A percentile compares a stretch with the other conserved stretches of the same genome.
phyloP scores from a whole-genome alignment of 2,888 invertebrate species.

The Bellardia bayeri region DNA sequence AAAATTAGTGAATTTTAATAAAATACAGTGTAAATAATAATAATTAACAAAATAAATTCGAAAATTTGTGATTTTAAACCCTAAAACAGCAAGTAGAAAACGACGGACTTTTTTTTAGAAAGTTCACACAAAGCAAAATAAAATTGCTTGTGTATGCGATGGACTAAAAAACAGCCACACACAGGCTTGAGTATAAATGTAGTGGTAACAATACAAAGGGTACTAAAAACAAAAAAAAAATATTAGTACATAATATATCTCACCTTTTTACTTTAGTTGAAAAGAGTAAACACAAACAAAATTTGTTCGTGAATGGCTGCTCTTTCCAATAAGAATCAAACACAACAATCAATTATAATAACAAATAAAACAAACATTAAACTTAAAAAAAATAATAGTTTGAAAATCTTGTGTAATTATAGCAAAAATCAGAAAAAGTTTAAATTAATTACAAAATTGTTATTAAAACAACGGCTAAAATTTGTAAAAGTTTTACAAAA shows the following conservation, averaged over 20 bases:
- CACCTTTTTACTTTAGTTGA: constrained; percentile 28
- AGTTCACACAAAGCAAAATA: constrained; percentile 68
- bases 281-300: constrained; percentile 42
- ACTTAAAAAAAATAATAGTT: constrained; percentile 16
- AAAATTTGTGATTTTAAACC: constrained; percentile 44
- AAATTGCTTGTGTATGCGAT: constrained; percentile 69
- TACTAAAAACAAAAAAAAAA: constrained; percentile 39
- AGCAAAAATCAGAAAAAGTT: constrained; percentile 22
- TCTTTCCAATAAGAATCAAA: constrained; percentile 34
- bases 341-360: constrained; percentile 36
- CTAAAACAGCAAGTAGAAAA: constrained; percentile 46
- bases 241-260: constrained; percentile 43
- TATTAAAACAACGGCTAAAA: constrained; percentile 4
- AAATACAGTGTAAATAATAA: constrained; percentile 65
- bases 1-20: constrained; percentile 63
- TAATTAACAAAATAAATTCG: constrained; percentile 21
- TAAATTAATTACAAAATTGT: constrained; percentile 14
- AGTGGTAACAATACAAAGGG: constrained; percentile 41
- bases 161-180: constrained; percentile 60
- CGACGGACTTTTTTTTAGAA: constrained; percentile 64
- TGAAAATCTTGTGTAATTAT: constrained; percentile 2
- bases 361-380: constrained; percentile 40
- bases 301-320: constrained; percentile 66
- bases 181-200: constrained; percentile 43
- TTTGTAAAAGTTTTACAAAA: background rate